Base-by-base conservation (phyloP, 2,888 invertebrate species). In the Pelosia muscerda region DNA sequence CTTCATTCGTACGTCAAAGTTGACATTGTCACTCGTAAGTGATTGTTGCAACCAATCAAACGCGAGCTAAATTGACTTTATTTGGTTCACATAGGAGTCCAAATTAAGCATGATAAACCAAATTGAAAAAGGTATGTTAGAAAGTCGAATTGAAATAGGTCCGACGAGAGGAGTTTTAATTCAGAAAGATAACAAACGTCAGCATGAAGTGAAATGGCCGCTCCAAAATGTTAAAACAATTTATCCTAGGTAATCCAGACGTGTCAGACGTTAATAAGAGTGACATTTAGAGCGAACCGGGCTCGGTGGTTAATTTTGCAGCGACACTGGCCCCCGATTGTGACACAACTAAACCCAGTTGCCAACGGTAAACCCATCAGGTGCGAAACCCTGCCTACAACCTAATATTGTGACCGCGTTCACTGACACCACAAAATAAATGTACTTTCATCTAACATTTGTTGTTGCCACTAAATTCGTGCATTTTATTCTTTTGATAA, bases 181-280 rank as follows among this genome's bases (percentile, higher is more conserved):
- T 90, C 85, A 81, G 81, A 86, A 87, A 89, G 90, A 92, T 92
- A 91, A 90, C 89, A 90, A 87, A 88, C 84, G 91, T 89, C 87
- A 84, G 85, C 90, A 81, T 89, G 82, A 84, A 88, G 90, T 88
- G 87, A 88, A 90, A 91, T 88, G 87, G 86, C 78, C 86, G 86
- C 86, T 90, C 81, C 85, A 81, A 90, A 93, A 94, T 87, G 93
- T 88, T 94, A 91, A 93, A 94, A 94, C 94, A 94, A 92, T 95
- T 94, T 93, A 94, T 93, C 91, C 93, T 88, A 88, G 88, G 90
- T 94, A 95, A 95, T 94, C 95, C 94, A 84, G 81, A 86, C 90
- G 89, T 94, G 95, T 94, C 95, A 91, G 90, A 93, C 84, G 90
- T 92, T 95, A 94, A 94, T 94, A 95, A 94, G 92, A 94, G 93